Evolutionary conservation across 2,113 vertebrate species (phyloP), one percentile per base, ranked within the genome.

Genomic region (Halichoerus grypus): DNA sequence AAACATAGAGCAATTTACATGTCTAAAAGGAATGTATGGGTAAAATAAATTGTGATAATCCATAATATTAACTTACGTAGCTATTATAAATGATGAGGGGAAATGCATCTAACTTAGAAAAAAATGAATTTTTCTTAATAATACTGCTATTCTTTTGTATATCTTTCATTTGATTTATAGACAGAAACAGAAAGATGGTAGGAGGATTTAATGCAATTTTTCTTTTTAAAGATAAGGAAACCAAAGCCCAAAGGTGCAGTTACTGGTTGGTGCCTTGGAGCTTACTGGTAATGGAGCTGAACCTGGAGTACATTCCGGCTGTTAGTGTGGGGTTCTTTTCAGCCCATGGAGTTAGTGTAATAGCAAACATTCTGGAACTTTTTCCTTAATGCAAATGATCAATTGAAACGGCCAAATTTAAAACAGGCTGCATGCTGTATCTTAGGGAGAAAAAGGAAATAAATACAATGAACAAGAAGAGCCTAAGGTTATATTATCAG

Each of bases 41-140:
- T 53, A 88, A 88, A 95, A 80, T 61, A 69, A 91, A 11, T 77
- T 69, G 7, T 80, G 24, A 71, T 49, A 31, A n/a, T 91, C 28
- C 2, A 42, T 86, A 69, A 14, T 33, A 80, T 18, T 80, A 31
- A 93, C 21, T 33, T 90, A 79, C 5, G 33, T 72, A 79, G 26
- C 51, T 84, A 31, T 49, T 57, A 59, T 79, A 65, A 90, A 28
- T 80, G 2, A 26, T 93, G 28, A 14, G 12, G 33, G 7, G 22
- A 89, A 95, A 57, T 36, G 14, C 14, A 90, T 49, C 63, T 79
- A 57, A 88, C 33, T 69, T 39, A 83, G 39, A 69, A 67, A 86
- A 85, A 82, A 65, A 71, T 33, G 19, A 22, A 63, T 24, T 71
- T 88, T 92, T 79, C 26, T 79, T 81, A 16, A 77, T 53, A 79